Evolutionary conservation across 2,113 vertebrate species (phyloP).

Genomic region (Notechis scutatus): DNA sequence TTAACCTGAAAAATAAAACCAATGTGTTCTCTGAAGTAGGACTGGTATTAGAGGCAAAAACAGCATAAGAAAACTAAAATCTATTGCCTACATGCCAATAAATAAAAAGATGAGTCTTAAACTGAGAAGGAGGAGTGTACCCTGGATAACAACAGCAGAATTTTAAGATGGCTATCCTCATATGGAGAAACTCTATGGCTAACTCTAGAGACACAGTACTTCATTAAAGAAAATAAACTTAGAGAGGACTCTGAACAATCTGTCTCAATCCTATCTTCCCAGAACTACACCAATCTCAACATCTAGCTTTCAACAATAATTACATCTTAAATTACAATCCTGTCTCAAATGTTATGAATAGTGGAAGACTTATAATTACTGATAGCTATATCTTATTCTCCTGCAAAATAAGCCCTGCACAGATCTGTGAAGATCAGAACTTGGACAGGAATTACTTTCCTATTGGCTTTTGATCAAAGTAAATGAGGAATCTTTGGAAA

Average conservation of each 20-base stretch:
- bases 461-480: background rate
- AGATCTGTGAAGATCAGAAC: constrained; percentile 23
- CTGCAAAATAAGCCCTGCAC: constrained; percentile 9
- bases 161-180: constrained; percentile 15
- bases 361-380: constrained; percentile 38
- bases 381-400: constrained; percentile 21
- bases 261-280: background rate
- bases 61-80: background rate
- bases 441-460: background rate
- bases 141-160: background rate
- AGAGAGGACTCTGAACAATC: constrained; percentile 30
- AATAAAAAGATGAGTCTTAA: constrained; percentile 49
- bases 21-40: constrained; percentile 16
- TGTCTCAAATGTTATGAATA: constrained; percentile 33
- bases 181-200: constrained; percentile 34
- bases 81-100: constrained; percentile 43
- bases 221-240: constrained; percentile 23
- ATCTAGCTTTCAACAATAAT: constrained; percentile 17
- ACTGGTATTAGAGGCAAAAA: background rate
- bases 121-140: background rate
- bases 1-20: constrained; percentile 78
- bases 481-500: background rate
- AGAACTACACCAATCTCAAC: constrained; percentile 7
- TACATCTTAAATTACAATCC: constrained; percentile 35
- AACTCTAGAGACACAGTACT: background rate